Conservation (phyloP, 2,888 invertebrate species). For the Electrophaes corylata region DNA sequence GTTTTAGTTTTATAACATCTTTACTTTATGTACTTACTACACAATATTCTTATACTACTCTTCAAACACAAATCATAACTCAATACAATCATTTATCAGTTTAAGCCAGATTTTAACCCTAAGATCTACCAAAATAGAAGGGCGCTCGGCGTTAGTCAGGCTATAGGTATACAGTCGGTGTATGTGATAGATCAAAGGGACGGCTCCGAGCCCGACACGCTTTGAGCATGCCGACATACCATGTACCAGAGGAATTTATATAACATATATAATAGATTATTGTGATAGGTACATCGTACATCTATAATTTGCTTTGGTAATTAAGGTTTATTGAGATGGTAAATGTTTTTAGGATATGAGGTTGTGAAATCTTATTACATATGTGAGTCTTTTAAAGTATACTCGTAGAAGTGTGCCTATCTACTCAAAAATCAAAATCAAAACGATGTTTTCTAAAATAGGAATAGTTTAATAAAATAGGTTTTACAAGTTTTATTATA, state of each 20-base stretch:
- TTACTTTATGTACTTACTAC: too few species aligned
- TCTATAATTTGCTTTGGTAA: constrained; percentile 15
- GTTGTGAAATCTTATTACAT: background rate
- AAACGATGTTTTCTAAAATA: too few species aligned
- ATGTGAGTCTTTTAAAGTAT: background rate
- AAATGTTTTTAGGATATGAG: background rate
- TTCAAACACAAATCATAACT: constrained; percentile 9
- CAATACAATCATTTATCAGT: constrained; percentile 20
- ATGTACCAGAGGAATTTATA: constrained; percentile 42
- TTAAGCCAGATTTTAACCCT: constrained; percentile 37
- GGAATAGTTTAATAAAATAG: too few species aligned
- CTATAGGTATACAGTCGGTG: constrained; percentile 42
- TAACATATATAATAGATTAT: constrained; percentile 34
- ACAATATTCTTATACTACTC: too few species aligned
- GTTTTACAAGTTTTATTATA: too few species aligned
- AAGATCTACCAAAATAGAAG: constrained; percentile 59
- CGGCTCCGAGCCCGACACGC: constrained; percentile 48
- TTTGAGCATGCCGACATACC: constrained; percentile 58
- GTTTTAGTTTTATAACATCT: too few species aligned
- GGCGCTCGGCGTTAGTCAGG: constrained; percentile 48
- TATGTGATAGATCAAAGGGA: constrained; percentile 62
- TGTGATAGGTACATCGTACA: too few species aligned
- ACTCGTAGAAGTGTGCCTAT: too few species aligned
- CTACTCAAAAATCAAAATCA: too few species aligned
- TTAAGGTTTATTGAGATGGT: background rate